Evolutionary conservation across 2,113 vertebrate species (phyloP), one percentile per base, ranked within the genome.

Genomic region (Rhinolophus sinicus): DNA sequence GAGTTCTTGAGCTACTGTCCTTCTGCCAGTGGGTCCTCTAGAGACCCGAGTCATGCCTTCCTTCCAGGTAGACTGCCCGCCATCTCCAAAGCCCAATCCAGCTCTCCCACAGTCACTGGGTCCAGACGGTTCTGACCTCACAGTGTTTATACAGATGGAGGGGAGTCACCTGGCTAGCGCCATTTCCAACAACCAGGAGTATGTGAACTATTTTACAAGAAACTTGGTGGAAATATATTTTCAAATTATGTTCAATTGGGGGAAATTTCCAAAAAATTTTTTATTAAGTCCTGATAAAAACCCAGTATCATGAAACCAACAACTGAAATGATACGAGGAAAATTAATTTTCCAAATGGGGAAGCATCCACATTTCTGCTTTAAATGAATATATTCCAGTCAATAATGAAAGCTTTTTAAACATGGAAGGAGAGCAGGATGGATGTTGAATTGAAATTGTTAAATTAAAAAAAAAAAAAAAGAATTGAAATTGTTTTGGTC

Each of bases 101-200:
- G 73, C 70, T 72, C 10, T 52, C 56, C 26, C 26, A 4, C 0
- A 1, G 22, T 2, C 69, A 3, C 16, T 0, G 13, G 72, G 60
- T 14, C 0, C 19, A 1, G 14, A 35, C 44, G 15, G 35, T n/a
- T 7, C 60, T 8, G 38, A 47, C 70, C 9, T 3, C 7, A 15
- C 9, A 0, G 28, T 0, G 11, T 22, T 0, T 13, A 10, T 13
- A 5, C 22, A 3, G n/a, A 22, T 54, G 21, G 6, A 18, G 13
- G 56, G 62, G 2, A 7, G n/a, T 19, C 30, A 1, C 30, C 16
- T 1, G 6, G 26, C 84, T 30, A 5, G 6, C 10, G 16, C 16
- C 1, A 0, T 6, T 52, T 21, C 72, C 70, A 80, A 19, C 76
- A 84, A 15, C 38, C 77, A 9, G 47, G 33, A 56, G 9, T 0